phyloP scores from a whole-genome alignment of 2,888 invertebrate genomes.

The Sinhomidia bicolor region DNA sequence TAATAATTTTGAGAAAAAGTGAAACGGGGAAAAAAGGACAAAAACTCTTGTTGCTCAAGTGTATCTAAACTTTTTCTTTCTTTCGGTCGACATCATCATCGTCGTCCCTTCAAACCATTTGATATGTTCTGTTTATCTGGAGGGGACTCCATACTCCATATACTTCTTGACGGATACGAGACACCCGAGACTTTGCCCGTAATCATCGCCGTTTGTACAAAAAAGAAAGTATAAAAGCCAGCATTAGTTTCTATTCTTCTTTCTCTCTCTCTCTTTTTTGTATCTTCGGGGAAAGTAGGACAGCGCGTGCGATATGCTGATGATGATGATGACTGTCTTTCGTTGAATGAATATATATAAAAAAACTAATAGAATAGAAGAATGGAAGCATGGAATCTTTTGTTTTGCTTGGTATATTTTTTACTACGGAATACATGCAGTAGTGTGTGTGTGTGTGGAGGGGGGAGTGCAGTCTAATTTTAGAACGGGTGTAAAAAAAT shows the following conservation, averaged over 20 bases:
- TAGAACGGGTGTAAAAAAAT: not conserved
- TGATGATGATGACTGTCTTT: too few species aligned
- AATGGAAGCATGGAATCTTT: not conserved
- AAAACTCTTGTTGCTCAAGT: not conserved
- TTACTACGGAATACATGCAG: not conserved
- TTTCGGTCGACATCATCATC: too few species aligned
- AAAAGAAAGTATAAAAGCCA: not conserved
- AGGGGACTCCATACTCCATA: not conserved
- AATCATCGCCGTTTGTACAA: constrained; percentile 5
- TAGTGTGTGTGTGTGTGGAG: not conserved
- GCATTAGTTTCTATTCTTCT: constrained; percentile 4
- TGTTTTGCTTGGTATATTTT: not conserved
- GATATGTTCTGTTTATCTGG: not conserved
- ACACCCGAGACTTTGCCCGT: constrained; percentile 28
- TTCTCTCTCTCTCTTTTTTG: not conserved
- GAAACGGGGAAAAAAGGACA: not conserved
- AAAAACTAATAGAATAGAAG: not conserved
- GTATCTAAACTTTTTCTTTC: not conserved
- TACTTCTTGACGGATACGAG: constrained; percentile 27
- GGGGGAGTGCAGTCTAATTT: not conserved
- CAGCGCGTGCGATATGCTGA: not conserved
- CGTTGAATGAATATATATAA: too few species aligned
- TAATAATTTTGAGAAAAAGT: not conserved
- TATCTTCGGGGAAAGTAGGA: not conserved
- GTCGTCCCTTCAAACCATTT: constrained; percentile 3